phyloP scores from a whole-genome alignment of 2,888 invertebrate genomes.

The Sphaerophoria rueppellii region DNA sequence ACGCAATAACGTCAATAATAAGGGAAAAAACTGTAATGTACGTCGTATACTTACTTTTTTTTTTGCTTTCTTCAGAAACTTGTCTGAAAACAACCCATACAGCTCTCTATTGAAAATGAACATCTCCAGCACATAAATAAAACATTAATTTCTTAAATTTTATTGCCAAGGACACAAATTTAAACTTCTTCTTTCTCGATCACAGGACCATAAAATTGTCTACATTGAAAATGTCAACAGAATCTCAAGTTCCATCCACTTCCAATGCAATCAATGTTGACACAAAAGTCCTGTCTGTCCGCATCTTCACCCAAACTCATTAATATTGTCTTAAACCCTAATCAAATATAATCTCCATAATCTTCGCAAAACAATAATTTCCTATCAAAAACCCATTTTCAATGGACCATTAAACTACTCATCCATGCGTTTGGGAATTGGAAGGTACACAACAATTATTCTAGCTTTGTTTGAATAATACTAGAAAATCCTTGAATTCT shows the following conservation, averaged over 20 bases:
- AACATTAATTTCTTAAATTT: too few relatives aligned
- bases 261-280: neutral
- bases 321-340: neutral
- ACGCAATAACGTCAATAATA: too few relatives aligned
- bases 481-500: neutral
- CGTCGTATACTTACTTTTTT: too few relatives aligned
- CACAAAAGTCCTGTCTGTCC: neutral
- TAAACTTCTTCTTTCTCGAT: too few relatives aligned
- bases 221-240: too few relatives aligned
- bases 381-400: neutral
- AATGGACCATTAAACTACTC: neutral
- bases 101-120: too few relatives aligned
- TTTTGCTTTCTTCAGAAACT: too few relatives aligned
- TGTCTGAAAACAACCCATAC: too few relatives aligned
- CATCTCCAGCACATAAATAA: too few relatives aligned
- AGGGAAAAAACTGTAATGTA: too few relatives aligned
- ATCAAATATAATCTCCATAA: neutral
- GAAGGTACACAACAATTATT: neutral
- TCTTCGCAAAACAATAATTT: conserved; percentile 5
- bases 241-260: neutral
- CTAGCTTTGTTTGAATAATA: neutral
- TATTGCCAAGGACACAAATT: too few relatives aligned
- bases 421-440: neutral
- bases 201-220: too few relatives aligned
- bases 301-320: neutral